Conservation (phyloP, 2,113 vertebrate species). For the Melanocharis versteri region DNA sequence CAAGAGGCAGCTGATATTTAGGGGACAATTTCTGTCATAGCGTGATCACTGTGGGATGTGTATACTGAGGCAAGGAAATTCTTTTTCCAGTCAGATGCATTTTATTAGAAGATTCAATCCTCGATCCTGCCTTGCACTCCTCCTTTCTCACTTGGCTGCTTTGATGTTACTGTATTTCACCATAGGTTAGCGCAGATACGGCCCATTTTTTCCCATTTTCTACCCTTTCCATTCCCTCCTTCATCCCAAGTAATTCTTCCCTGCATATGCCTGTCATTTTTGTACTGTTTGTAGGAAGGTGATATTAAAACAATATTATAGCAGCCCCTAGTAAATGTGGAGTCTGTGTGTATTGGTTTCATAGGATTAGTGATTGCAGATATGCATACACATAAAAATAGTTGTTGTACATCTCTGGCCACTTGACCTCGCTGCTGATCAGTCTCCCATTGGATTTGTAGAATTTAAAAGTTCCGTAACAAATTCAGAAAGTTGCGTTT, state of each 20-base stretch:
- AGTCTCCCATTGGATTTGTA: neutral
- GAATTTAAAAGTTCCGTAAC: neutral
- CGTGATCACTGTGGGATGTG: neutral
- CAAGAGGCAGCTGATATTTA: neutral
- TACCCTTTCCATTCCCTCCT: neutral
- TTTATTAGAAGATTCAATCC: conserved; percentile 20
- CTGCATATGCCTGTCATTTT: fast-evolving
- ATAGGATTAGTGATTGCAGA: neutral
- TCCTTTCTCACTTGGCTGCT: neutral
- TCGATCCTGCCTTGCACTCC: neutral
- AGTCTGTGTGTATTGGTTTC: neutral
- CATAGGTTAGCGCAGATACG: neutral
- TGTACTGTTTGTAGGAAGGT: neutral
- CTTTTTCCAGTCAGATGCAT: conserved; percentile 25
- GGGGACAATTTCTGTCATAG: neutral
- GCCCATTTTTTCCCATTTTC: neutral
- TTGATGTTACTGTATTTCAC: neutral
- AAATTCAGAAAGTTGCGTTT: neutral
- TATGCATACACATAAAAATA: neutral
- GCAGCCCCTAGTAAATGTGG: neutral
- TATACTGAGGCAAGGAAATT: conserved; percentile 21
- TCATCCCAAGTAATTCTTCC: neutral
- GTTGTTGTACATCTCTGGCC: neutral
- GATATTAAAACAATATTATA: neutral
- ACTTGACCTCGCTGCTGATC: neutral